A percentile compares a stretch with the other conserved stretches of the same genome.
Evolutionary conservation across 2,888 invertebrate genomes (phyloP).

Genomic region (Diarsia brunnea): DNA sequence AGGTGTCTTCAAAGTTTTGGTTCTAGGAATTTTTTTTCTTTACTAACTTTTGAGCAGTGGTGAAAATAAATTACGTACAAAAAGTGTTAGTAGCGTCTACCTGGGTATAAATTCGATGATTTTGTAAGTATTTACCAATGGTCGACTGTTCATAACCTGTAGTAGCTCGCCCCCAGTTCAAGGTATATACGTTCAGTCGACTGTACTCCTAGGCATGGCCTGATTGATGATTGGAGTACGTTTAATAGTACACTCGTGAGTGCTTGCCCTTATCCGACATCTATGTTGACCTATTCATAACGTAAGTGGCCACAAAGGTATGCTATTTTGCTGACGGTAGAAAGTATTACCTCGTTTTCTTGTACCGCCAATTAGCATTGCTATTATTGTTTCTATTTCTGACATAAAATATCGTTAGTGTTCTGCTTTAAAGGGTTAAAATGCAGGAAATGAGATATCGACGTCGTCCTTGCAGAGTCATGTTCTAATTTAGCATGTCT

Average conservation of each 20-base stretch:
- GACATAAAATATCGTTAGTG: not conserved
- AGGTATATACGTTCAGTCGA: too few species aligned
- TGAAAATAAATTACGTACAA: not conserved
- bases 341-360: not conserved
- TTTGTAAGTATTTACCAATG: not conserved
- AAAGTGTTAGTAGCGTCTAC: too few species aligned
- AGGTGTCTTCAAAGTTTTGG: not conserved
- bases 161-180: not conserved
- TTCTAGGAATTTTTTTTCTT: not conserved
- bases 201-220: constrained; percentile 12
- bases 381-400: not conserved
- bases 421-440: not conserved
- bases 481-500: not conserved
- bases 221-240: constrained; percentile 41
- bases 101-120: not conserved
- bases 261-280: constrained; percentile 29
- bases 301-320: constrained; percentile 12
- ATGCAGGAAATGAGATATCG: not conserved
- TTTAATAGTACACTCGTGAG: constrained; percentile 24
- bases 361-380: too few species aligned
- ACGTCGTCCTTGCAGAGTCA: not conserved
- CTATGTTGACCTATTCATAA: constrained; percentile 37
- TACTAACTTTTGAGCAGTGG: not conserved
- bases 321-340: not conserved
- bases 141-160: not conserved